Base-by-base conservation (phyloP, 2,797 vertebrate genomes). In the Chromobotia macracanthus region DNA sequence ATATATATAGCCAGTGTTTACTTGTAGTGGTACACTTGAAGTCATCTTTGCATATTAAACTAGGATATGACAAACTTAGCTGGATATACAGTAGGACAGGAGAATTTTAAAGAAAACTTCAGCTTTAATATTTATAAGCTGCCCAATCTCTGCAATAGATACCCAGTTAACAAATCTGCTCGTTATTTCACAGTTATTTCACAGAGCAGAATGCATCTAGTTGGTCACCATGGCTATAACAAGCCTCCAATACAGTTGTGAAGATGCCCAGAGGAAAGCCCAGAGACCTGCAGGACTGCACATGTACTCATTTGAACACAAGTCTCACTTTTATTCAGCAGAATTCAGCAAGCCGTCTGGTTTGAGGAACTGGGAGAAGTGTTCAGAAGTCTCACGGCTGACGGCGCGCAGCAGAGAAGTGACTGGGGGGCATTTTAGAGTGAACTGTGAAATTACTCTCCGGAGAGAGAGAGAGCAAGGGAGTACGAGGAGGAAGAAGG, bases 381-480 rank as follows among this genome's bases (percentile, higher is more conserved):
- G 88, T 84, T 79, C 68, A 87, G 83, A 88, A 88, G 88, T 91
- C 90, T 92, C 89, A 87, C 82, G 81, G 87, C 88, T 89, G 92
- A 92, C 88, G 90, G 89, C 89, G 87, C 91, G 91, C 89, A 87
- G 84, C 88, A 88, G 88, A 73, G 88, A 89, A 90, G 91, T 87
- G 90, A 90, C 92, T 91, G 84, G 90, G 88, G 92, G 92, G 90
- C 91, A 91, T 91, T 94, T 92, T 90, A 89, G 86, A 91, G 85
- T 89, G 90, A 90, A 90, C 90, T 92, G 91, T 92, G 92, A 94
- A 94, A 94, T 94, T 92, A 93, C 93, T 94, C 92, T 92, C 91
- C 70, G 84, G 92, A 92, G 92, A 87, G 67, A 65, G 79, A 72
- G 75, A 64, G 65, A 28, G 28, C 28, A 55, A 60, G 65, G 64